phyloP scores from a whole-genome alignment of 2,797 vertebrate species.

The Cyclopterus lumpus region DNA sequence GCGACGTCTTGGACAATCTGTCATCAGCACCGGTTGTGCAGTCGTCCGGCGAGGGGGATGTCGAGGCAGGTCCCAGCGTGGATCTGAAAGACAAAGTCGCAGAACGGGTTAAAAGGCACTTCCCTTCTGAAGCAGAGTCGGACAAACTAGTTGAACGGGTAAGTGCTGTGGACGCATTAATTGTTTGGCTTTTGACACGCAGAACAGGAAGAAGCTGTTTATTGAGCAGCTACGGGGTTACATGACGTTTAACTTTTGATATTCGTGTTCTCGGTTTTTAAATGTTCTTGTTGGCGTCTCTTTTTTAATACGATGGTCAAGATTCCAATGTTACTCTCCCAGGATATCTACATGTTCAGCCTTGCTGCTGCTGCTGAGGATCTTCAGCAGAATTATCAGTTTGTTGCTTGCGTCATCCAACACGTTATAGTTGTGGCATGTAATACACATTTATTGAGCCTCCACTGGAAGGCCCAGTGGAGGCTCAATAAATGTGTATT shows the following conservation, averaged over 20 bases:
- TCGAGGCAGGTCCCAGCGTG: conserved; percentile 61
- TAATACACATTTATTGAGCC: background rate
- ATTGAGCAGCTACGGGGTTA: background rate
- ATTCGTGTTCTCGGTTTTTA: background rate
- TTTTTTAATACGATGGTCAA: conserved; percentile 4
- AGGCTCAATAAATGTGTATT: too few relatives aligned
- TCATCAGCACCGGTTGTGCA: conserved; percentile 52
- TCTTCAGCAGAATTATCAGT: background rate
- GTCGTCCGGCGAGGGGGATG: conserved; percentile 67
- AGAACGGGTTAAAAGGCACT: conserved; percentile 80
- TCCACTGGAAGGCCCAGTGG: background rate
- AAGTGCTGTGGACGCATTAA: conserved; percentile 11
- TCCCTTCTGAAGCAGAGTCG: conserved; percentile 70
- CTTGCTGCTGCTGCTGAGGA: background rate
- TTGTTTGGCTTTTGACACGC: background rate
- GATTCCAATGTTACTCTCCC: background rate
- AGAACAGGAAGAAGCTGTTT: background rate
- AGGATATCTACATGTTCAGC: background rate
- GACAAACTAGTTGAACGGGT: conserved; percentile 85
- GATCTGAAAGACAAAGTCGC: conserved; percentile 79
- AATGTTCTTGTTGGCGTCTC: background rate
- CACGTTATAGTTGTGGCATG: background rate
- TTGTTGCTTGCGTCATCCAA: background rate
- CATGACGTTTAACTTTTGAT: background rate
- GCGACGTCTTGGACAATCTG: conserved; percentile 85